phyloP scores from a whole-genome alignment of 2,888 invertebrate genomes.

The Acanthacorydalis orientalis region DNA sequence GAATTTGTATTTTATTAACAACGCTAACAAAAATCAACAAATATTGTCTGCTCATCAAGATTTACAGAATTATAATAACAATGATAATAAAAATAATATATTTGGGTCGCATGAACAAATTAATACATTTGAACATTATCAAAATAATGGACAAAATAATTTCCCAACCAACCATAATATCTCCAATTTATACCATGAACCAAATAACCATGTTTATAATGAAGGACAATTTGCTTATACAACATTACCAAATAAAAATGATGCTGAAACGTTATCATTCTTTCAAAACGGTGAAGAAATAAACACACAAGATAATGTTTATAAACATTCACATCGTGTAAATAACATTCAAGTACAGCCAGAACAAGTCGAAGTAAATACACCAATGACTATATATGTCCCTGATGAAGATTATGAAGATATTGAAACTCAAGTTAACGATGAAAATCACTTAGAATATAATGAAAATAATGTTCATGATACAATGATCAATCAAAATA shows the following conservation, averaged over 20 bases:
- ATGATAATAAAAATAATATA: too few species aligned
- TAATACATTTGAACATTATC: too few species aligned
- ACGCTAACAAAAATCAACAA: too few species aligned
- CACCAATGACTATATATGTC: slow-evolving; percentile 36
- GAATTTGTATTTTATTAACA: too few species aligned
- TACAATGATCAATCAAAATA: background rate
- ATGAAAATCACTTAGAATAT: slow-evolving; percentile 7
- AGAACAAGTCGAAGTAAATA: slow-evolving; percentile 22
- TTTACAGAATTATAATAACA: too few species aligned
- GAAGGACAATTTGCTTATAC: slow-evolving; percentile 28
- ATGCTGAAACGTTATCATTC: slow-evolving; percentile 40
- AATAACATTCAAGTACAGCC: slow-evolving; percentile 21
- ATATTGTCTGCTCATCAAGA: too few species aligned
- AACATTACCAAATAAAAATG: slow-evolving; percentile 42
- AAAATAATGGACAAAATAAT: too few species aligned
- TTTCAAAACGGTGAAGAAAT: slow-evolving; percentile 36
- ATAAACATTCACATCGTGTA: slow-evolving; percentile 24
- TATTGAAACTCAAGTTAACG: slow-evolving; percentile 7
- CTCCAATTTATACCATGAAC: background rate
- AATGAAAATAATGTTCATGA: slow-evolving; percentile 1
- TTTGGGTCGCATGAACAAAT: too few species aligned
- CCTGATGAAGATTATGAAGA: slow-evolving; percentile 19
- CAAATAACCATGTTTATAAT: slow-evolving; percentile 14
- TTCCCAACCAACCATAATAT: too few species aligned
- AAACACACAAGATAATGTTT: slow-evolving; percentile 21